These are phyloP conservation scores for Trisateles emortualis DNA, from an alignment of 2,888 invertebrate genomes.

Conservation along the genomic window DNA sequence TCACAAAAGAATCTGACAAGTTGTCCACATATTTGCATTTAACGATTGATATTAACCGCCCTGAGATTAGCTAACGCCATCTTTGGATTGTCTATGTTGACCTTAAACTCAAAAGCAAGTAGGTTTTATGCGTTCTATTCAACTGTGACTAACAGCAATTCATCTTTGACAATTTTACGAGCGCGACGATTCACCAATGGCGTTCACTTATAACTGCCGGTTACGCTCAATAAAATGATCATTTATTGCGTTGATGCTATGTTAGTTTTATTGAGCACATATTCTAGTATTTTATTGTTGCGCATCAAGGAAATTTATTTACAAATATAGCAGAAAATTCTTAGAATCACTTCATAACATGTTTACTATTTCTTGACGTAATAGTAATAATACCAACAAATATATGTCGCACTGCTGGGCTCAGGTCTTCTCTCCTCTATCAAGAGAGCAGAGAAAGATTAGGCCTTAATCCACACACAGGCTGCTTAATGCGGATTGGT, in stretches of 20 bases:
- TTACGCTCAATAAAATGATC: constrained; percentile 64
- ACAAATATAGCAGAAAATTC: constrained; percentile 11
- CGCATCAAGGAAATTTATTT: constrained; percentile 40
- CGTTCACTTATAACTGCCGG: constrained; percentile 52
- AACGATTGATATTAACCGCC: constrained; percentile 37
- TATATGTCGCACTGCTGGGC: background rate
- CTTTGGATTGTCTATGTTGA: constrained; percentile 33
- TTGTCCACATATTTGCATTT: constrained; percentile 33
- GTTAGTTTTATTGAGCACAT: constrained; percentile 42
- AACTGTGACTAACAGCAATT: constrained; percentile 51
- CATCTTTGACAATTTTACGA: constrained; percentile 60
- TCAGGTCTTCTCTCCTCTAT: too few relatives aligned
- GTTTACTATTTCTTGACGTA: background rate
- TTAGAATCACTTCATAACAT: background rate
- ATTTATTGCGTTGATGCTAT: constrained; percentile 46
- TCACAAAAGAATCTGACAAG: constrained; percentile 39
- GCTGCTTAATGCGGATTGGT: too few relatives aligned
- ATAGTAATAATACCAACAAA: too few relatives aligned
- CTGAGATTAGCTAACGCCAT: constrained; percentile 36
- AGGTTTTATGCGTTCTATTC: constrained; percentile 56
- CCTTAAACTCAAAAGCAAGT: constrained; percentile 43
- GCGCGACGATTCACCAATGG: constrained; percentile 54
- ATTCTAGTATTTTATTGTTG: constrained; percentile 42
- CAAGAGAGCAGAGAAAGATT: too few relatives aligned
- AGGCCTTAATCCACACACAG: too few relatives aligned